A percentile compares a stretch with the other conserved stretches of the same genome.
Conservation (phyloP, 1,140 invertebrate species). For the Trachelipus rathkii region DNA sequence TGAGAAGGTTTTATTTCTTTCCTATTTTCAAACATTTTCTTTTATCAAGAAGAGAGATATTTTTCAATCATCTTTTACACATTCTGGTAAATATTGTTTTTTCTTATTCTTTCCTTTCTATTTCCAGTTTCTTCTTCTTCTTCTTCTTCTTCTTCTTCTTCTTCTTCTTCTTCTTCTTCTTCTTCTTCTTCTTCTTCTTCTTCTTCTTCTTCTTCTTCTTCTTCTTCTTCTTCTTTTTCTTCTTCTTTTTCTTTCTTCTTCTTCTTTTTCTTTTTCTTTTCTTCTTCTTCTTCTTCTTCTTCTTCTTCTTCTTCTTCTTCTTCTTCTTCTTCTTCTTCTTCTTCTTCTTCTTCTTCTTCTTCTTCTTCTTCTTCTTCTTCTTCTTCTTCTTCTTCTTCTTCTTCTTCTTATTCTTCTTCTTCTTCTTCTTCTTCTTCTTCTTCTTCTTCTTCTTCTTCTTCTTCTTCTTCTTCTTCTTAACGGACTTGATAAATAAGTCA, state of each 20-base stretch:
- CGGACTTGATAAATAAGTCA: no score
- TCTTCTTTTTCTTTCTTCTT: slow-evolving; percentile 9
- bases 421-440: neutral
- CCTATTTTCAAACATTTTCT: neutral
- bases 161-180: neutral
- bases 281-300: no score
- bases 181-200: no score
- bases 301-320: slow-evolving; percentile 9
- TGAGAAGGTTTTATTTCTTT: no score
- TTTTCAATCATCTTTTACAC: slow-evolving; percentile 6
- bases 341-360: no score
- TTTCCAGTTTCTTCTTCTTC: no score
- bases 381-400: neutral
- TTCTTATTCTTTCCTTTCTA: no score
- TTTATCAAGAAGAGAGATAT: neutral
- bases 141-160: no score
- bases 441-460: slow-evolving; percentile 9
- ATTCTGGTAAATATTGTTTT: neutral
- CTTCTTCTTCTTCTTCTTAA: no score
- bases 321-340: slow-evolving; percentile 9
- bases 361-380: slow-evolving; percentile 1
- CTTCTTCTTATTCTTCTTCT: no score
- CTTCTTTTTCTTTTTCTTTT: no score
- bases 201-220: slow-evolving; percentile 9
- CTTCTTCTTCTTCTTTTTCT: slow-evolving; percentile 9